These are phyloP conservation scores for Ophion ellenae DNA, from an alignment of 2,888 invertebrate genomes.

Conservation along the genomic window DNA sequence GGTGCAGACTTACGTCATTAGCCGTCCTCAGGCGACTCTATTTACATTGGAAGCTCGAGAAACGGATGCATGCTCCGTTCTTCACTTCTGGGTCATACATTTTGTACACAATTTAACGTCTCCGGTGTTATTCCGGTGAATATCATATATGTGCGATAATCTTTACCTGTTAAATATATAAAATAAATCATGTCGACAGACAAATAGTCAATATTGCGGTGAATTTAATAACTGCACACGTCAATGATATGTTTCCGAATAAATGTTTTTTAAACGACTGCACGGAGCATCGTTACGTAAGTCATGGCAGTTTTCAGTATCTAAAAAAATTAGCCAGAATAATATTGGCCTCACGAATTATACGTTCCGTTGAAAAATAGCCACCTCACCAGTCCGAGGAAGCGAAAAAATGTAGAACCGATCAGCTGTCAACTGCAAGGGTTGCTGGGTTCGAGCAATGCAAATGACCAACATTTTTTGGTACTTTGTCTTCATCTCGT, in stretches of 20 bases:
- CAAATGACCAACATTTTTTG: constrained; percentile 55
- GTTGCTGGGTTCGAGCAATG: constrained; percentile 49
- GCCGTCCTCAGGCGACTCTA: too few relatives aligned
- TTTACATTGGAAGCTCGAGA: too few relatives aligned
- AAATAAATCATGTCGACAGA: neutral
- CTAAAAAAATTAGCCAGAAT: neutral
- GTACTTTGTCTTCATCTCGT: constrained; percentile 26
- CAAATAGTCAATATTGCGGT: neutral
- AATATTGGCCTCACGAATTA: neutral
- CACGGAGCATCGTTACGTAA: constrained; percentile 54
- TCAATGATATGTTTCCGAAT: neutral
- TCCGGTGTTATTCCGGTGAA: too few relatives aligned
- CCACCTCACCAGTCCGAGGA: constrained; percentile 84
- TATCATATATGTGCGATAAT: too few relatives aligned
- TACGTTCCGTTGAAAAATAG: neutral
- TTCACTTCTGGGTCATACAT: too few relatives aligned
- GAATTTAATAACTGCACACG: neutral
- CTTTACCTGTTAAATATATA: neutral
- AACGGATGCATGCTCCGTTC: too few relatives aligned
- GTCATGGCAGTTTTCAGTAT: constrained; percentile 49
- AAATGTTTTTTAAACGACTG: neutral
- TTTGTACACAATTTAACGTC: too few relatives aligned
- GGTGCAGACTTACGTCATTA: too few relatives aligned
- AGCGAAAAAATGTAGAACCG: constrained; percentile 84
- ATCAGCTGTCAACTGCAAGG: constrained; percentile 38